Percentiles rank a stretch among this genome's conserved stretches.
Conservation (phyloP, 2,888 invertebrate genomes). For the Acrobasis consociella region DNA sequence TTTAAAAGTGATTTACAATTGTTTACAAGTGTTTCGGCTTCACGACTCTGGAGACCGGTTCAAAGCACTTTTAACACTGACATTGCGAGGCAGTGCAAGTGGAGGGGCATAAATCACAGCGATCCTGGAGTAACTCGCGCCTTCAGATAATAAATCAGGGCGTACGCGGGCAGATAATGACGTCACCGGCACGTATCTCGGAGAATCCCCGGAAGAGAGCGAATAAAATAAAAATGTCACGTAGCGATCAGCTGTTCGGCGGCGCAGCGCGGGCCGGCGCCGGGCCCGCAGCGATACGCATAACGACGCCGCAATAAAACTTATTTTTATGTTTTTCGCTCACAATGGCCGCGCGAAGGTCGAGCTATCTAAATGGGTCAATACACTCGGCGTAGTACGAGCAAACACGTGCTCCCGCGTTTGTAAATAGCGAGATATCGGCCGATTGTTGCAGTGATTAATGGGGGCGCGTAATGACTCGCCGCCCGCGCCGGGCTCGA, state of each 20-base stretch:
- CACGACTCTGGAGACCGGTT: constrained; percentile 40
- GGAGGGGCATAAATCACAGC: constrained; percentile 57
- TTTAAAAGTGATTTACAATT: constrained; percentile 11
- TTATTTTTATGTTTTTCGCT: constrained; percentile 83
- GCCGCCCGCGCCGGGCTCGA: constrained; percentile 58
- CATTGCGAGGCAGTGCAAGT: constrained; percentile 49
- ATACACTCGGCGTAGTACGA: constrained; percentile 82
- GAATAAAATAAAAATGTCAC: constrained; percentile 83
- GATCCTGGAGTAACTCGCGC: constrained; percentile 57
- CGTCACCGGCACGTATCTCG: constrained; percentile 80
- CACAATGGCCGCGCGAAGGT: constrained; percentile 83
- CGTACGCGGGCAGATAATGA: constrained; percentile 73
- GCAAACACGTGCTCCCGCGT: constrained; percentile 81
- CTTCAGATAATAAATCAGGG: constrained; percentile 76
- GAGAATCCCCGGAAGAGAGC: constrained; percentile 81
- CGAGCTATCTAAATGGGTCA: constrained; percentile 83
- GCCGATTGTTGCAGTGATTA: constrained; percentile 83
- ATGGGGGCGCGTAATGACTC: constrained; percentile 82
- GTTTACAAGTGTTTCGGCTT: constrained; percentile 33
- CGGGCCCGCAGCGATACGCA: constrained; percentile 74
- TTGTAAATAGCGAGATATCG: constrained; percentile 83
- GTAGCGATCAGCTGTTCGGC: constrained; percentile 82
- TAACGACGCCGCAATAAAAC: constrained; percentile 83
- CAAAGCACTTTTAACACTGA: constrained; percentile 56
- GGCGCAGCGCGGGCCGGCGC: constrained; percentile 65